Percentiles rank a stretch among this genome's conserved stretches.
Conservation (phyloP, 2,888 invertebrate genomes). For the Dicyrtomina minuta region DNA sequence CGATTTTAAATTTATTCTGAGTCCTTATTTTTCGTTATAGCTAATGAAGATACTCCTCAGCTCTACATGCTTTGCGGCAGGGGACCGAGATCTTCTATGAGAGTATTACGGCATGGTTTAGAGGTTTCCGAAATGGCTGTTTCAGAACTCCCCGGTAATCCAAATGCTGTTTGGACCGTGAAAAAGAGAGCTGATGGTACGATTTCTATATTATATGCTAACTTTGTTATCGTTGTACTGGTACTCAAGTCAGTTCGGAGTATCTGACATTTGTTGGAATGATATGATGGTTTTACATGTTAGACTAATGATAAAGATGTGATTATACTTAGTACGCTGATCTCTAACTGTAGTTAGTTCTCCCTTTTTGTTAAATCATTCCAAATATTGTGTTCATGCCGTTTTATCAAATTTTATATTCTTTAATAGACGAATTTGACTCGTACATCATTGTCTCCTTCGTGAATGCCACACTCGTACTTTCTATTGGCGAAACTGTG, state of each 20-base stretch:
- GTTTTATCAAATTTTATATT: neutral
- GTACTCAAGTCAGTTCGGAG: no score
- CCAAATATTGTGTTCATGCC: neutral
- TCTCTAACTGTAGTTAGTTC: neutral
- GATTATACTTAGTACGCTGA: conserved; percentile 31
- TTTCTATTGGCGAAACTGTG: conserved; percentile 99
- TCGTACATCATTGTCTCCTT: conserved; percentile 99
- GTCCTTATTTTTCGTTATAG: no score
- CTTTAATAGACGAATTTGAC: conserved; percentile 85
- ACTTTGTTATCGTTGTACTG: no score
- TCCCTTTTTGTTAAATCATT: neutral
- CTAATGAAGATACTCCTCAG: conserved; percentile 98
- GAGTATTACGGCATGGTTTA: conserved; percentile 92
- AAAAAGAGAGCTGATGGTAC: conserved; percentile 94
- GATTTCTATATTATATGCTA: conserved; percentile 55
- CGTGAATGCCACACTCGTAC: conserved; percentile 95
- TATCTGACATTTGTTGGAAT: neutral
- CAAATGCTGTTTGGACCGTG: conserved; percentile 99
- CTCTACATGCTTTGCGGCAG: conserved; percentile 94
- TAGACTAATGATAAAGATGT: conserved; percentile 49
- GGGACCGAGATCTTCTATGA: conserved; percentile 88
- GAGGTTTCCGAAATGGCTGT: conserved; percentile 99
- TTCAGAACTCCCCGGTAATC: conserved; percentile 98
- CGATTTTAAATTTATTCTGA: no score
- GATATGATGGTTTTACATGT: conserved; percentile 51